phyloP scores from a whole-genome alignment of 2,113 vertebrate genomes.

The Neomonachus schauinslandi region DNA sequence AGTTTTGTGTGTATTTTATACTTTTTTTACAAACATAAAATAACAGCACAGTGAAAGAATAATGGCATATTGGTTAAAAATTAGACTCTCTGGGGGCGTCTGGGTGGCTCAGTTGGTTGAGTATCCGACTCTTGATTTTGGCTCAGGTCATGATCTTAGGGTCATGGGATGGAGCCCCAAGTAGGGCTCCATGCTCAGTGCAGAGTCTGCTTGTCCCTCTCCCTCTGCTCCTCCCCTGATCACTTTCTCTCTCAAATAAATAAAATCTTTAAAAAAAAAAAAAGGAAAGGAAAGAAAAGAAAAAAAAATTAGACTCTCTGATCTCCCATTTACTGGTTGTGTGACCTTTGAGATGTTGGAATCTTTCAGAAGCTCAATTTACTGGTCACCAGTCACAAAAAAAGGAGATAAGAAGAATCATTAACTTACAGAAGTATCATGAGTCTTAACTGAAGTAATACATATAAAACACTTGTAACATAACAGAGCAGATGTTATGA shows the following conservation, averaged over 20 bases:
- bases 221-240: background rate
- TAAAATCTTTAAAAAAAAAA: background rate
- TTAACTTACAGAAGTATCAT: background rate
- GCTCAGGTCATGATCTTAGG: background rate
- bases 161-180: background rate
- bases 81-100: background rate
- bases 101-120: background rate
- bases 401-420: background rate
- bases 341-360: conserved; percentile 8
- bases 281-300: background rate
- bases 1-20: background rate
- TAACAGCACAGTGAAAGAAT: background rate
- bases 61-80: background rate
- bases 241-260: background rate
- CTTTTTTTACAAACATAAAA: background rate
- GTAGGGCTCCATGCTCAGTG: background rate
- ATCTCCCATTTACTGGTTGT: background rate
- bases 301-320: background rate
- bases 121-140: background rate
- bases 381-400: background rate
- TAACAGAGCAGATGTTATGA: background rate
- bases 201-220: background rate
- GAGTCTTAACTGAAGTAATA: background rate
- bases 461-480: background rate
- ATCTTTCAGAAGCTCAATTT: background rate